Percentiles rank a stretch among this genome's conserved stretches.
Conservation (phyloP, 2,797 vertebrate genomes). For the Alectoris magna region DNA sequence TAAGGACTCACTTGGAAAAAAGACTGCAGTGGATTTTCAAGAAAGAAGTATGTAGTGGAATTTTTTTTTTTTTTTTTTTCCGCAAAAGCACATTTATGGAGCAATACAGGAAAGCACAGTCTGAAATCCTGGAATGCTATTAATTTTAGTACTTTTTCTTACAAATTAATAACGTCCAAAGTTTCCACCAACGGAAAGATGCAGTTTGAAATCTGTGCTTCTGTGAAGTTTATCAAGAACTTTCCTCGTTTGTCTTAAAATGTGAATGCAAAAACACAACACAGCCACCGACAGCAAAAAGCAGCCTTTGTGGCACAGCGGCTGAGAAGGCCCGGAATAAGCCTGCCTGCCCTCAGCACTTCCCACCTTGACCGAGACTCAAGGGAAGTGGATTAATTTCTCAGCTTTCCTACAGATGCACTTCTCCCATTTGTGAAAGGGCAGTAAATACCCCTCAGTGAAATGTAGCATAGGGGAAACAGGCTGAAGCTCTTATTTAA, state of each 20-base stretch:
- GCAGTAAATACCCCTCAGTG: neutral
- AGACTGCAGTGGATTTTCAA: neutral
- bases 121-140: constrained; percentile 25
- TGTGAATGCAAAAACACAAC: neutral
- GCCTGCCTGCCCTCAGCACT: accelerated
- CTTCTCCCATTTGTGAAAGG: accelerated
- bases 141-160: constrained; percentile 17
- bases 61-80: neutral
- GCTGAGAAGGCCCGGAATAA: neutral
- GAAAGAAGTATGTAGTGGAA: constrained; percentile 6
- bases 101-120: constrained; percentile 25
- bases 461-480: neutral
- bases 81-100: constrained; percentile 42
- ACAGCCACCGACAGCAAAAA: neutral
- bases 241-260: neutral
- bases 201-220: neutral
- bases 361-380: neutral
- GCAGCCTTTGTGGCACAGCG: neutral
- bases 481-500: accelerated
- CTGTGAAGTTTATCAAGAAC: neutral
- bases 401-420: neutral
- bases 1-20: neutral
- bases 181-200: neutral
- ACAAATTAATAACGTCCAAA: neutral
- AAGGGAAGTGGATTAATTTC: neutral